Base-by-base conservation (phyloP, 1,140 invertebrate species). In the Vanessa atalanta region DNA sequence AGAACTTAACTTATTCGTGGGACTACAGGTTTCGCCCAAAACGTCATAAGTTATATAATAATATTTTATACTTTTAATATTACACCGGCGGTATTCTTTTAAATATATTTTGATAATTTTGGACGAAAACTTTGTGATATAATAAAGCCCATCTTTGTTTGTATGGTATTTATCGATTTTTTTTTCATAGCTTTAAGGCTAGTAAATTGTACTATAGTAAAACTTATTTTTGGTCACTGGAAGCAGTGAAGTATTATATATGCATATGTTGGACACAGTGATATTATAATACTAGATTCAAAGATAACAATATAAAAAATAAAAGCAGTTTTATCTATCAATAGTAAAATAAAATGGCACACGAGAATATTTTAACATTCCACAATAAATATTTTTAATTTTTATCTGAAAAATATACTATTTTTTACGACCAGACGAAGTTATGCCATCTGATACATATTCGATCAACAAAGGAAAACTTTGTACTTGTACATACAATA, bases 131-230 rank as follows among this genome's bases (percentile, higher is more conserved):
- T 48, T 48, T 14, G 31, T 15, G 26, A 61, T 61, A 61, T 43
- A 61, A 61, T 43, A 61, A 61, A 43, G 7, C 57, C 57, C 31
- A 61, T 66, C 50, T 61, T 31, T 51, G 64, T 74, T 64, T 65
- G 53, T 47, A 63, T 31, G 55, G 66, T 65, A 65, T 47, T 64
- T 23, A 65, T 50, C 23, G 15, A 26, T 69, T 53, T 69, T 23
- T 60, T 31, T 31, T 70, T 70, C 55, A 70, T 48, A 76, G 16
- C 47, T 74, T 72, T 87, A 91, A 91, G 88, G 89, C 88, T 88
- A 86, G 72, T 81, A 50, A 84, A 81, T 91, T 91, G 89, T 91
- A 91, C 89, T 90, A 88, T 87, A 88, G 86, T 88, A 78, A 81
- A 81, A 84, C 75, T 65, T 65, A 53, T 65, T 16, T 43, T 64